A percentile compares a stretch with the other conserved stretches of the same genome.
Evolutionary conservation across 2,888 invertebrate species (phyloP).

Genomic region (Drosophila picticornis): DNA sequence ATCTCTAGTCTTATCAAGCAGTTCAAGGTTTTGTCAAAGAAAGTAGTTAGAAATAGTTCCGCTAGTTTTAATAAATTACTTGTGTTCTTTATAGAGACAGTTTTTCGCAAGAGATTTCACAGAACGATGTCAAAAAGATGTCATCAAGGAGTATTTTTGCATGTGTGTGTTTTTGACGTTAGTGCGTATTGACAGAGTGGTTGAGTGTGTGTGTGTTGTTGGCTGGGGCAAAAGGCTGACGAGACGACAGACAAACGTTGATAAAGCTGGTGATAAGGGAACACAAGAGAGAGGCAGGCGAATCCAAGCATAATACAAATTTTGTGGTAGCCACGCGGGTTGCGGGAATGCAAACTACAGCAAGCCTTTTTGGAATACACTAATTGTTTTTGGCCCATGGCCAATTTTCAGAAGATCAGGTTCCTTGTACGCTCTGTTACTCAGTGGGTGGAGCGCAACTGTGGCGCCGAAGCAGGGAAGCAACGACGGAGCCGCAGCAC

Average conservation of each 20-base stretch:
- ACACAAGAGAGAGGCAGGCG: constrained; percentile 28
- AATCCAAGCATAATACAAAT: constrained; percentile 23
- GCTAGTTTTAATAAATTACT: not conserved
- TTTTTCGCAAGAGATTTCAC: not conserved
- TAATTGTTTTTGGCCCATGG: constrained; percentile 21
- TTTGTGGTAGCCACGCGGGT: constrained; percentile 35
- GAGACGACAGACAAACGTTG: constrained; percentile 65
- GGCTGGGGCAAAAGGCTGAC: constrained; percentile 34
- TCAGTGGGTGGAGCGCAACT: constrained; percentile 3
- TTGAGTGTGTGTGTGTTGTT: constrained; percentile 18
- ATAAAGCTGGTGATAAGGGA: constrained; percentile 41
- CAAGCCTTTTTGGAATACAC: constrained; percentile 65
- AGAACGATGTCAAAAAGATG: not conserved
- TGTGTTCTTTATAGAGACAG: not conserved
- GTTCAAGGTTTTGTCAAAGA: not conserved
- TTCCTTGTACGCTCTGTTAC: constrained; percentile 57
- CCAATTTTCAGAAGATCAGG: constrained; percentile 4
- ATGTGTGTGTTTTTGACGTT: constrained; percentile 13
- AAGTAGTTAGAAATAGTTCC: not conserved
- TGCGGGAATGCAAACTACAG: constrained; percentile 26
- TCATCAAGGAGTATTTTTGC: not conserved
- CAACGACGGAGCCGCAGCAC: constrained; percentile 21
- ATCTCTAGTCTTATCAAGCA: not conserved
- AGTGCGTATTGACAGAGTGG: constrained; percentile 14
- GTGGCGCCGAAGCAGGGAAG: constrained; percentile 15